These are phyloP conservation scores for Macaria notata DNA, from an alignment of 2,888 invertebrate genomes.

Conservation along the genomic window DNA sequence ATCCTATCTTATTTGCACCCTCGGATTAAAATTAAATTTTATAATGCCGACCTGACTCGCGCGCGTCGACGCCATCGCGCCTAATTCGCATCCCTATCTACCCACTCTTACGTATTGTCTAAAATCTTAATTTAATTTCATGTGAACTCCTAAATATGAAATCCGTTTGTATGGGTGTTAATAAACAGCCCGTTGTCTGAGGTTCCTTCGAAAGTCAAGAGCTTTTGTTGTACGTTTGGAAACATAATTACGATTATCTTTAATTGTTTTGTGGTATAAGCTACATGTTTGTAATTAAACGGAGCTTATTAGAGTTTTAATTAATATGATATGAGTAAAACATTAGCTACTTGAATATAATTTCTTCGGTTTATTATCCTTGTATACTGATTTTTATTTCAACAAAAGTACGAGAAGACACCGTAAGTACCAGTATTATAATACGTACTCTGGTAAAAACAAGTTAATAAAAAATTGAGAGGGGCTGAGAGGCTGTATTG, in stretches of 20 bases:
- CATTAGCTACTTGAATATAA: too few species aligned
- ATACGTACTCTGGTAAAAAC: too few species aligned
- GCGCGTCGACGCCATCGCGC: slow-evolving; percentile 38
- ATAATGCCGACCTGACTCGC: slow-evolving; percentile 66
- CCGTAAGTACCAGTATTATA: too few species aligned
- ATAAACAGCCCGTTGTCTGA: slow-evolving; percentile 35
- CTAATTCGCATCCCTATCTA: slow-evolving; percentile 27
- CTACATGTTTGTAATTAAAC: slow-evolving; percentile 50
- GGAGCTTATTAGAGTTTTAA: slow-evolving; percentile 39
- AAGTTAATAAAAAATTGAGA: slow-evolving; percentile 44
- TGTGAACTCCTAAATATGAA: slow-evolving; percentile 62
- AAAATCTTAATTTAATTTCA: slow-evolving; percentile 67
- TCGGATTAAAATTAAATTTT: slow-evolving; percentile 78
- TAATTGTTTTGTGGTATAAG: slow-evolving; percentile 24
- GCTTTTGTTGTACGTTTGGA: slow-evolving; percentile 24
- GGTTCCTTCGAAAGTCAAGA: slow-evolving; percentile 31
- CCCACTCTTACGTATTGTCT: slow-evolving; percentile 55
- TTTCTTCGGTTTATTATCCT: too few species aligned
- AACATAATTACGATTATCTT: slow-evolving; percentile 33
- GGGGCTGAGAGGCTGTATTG: slow-evolving; percentile 58
- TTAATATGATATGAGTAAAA: slow-evolving; percentile 3
- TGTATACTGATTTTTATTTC: too few species aligned
- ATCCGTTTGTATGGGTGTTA: slow-evolving; percentile 36
- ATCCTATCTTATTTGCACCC: slow-evolving; percentile 74
- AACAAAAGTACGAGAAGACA: too few species aligned